A percentile compares a stretch with the other conserved stretches of the same genome.
Conservation (phyloP, 2,797 vertebrate species). For the Otus scops region DNA sequence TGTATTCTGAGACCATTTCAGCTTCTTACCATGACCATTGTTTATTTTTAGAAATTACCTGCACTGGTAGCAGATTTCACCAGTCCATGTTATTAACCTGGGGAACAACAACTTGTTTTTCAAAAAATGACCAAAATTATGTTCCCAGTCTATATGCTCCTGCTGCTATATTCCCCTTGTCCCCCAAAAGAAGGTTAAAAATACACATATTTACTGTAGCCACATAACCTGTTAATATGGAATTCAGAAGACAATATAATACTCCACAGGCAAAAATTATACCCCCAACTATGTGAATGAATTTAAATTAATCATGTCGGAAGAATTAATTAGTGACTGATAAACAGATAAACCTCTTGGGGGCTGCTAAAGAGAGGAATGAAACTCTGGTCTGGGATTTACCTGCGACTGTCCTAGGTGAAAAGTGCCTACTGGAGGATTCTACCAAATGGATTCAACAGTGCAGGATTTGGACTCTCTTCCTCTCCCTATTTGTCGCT, state of each 20-base stretch:
- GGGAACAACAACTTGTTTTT: neutral
- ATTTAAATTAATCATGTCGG: neutral
- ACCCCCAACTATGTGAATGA: neutral
- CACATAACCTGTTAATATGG: neutral
- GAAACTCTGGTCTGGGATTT: neutral
- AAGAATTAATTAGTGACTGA: neutral
- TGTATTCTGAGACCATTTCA: neutral
- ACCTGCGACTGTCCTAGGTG: neutral
- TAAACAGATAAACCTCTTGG: neutral
- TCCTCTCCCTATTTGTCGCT: neutral
- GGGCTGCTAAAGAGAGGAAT: neutral
- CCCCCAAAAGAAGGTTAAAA: neutral
- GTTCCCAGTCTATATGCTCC: neutral
- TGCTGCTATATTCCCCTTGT: neutral
- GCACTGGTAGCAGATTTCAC: neutral
- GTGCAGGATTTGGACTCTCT: neutral
- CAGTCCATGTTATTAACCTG: neutral
- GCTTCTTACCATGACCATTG: neutral
- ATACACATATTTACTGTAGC: fast-evolving
- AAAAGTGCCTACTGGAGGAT: neutral
- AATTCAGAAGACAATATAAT: neutral
- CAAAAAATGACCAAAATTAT: neutral
- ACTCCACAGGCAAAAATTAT: neutral
- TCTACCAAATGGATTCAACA: neutral
- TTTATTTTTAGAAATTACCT: neutral